Base-by-base conservation (phyloP, 1,140 invertebrate genomes). In the Drosophila rufa region DNA sequence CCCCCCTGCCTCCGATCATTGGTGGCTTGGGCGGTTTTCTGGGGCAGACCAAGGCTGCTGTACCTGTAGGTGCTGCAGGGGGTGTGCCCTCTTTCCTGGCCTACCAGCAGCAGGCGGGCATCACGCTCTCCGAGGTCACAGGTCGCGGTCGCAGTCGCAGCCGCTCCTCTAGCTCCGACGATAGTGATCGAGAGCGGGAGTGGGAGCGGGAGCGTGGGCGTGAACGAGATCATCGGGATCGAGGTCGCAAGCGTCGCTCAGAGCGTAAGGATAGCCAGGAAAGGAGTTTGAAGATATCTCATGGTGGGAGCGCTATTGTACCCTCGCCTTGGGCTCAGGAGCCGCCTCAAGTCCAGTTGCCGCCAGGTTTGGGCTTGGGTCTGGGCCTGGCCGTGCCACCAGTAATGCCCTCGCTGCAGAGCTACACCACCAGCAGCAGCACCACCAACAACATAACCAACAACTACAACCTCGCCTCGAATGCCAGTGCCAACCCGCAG, bases 141-240 rank as follows among this genome's bases (percentile, higher is more conserved):
- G 47, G 46, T 36, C 38, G 50, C 25, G 33, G 51, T 15, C 91
- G 75, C 17, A 91, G 86, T 58, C 87, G 81, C 53, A 92, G 91
- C 55, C 74, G 69, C 30, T 85, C 84, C 45, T 73, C 59, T 40
- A 84, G 80, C 47, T 80, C 71, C 15, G 79, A 87, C 25, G 86
- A 89, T 22, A 94, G 95, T 12, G 94, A 95, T 69, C 93, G 93
- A 92, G 94, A 94, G 9, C 91, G 94, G 12, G 94, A 95, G 22
- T 92, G 94, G 19, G 82, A 80, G 11, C 93, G 94, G 2, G 94
- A 95, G 67, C 93, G 93, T 93, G 94, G 62, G 3, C 92, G 94
- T 1, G 94, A 93, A 45, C 91, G 89, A 38, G 94, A 93, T 70
- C 42, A 93, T 45, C 92, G 79, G 30, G 64, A 66, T 55, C 78